Conservation (phyloP, 2,797 vertebrate species). For the Crenuchus spilurus region DNA sequence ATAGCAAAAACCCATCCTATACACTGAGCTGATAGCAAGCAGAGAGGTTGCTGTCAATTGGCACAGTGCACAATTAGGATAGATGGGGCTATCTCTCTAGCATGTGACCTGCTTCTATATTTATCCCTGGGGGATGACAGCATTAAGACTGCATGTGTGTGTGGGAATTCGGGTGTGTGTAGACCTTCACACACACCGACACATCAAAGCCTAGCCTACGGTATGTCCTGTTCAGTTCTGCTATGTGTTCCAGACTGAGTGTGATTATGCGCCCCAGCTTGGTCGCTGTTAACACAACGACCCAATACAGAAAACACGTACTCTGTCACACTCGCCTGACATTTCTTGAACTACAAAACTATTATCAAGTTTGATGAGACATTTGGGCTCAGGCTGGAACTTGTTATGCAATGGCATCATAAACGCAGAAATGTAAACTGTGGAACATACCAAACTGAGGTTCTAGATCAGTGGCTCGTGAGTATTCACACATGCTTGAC, state of each 20-base stretch:
- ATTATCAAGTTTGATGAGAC: neutral
- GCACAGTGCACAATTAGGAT: slow-evolving; percentile 65
- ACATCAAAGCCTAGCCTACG: slow-evolving; percentile 64
- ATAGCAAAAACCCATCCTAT: slow-evolving; percentile 27
- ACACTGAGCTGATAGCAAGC: slow-evolving; percentile 39
- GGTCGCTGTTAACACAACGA: slow-evolving; percentile 23
- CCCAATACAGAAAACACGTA: slow-evolving; percentile 13
- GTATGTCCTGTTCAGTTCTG: slow-evolving; percentile 50
- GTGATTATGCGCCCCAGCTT: slow-evolving; percentile 39
- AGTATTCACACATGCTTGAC: neutral
- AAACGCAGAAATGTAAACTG: neutral
- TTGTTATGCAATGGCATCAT: neutral
- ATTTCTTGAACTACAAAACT: neutral
- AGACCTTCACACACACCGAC: slow-evolving; percentile 55
- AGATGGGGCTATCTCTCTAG: slow-evolving; percentile 69
- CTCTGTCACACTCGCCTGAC: neutral
- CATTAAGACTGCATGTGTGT: slow-evolving; percentile 50
- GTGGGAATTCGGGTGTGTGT: slow-evolving; percentile 40
- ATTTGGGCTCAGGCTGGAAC: neutral
- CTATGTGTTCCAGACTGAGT: slow-evolving; percentile 57
- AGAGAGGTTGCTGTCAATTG: slow-evolving; percentile 56
- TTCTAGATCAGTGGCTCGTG: neutral
- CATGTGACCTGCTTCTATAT: slow-evolving; percentile 72
- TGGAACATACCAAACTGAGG: neutral
- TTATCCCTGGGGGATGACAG: slow-evolving; percentile 73